Evolutionary conservation across 2,888 invertebrate genomes (phyloP).

Genomic region (Andrena bicolor): DNA sequence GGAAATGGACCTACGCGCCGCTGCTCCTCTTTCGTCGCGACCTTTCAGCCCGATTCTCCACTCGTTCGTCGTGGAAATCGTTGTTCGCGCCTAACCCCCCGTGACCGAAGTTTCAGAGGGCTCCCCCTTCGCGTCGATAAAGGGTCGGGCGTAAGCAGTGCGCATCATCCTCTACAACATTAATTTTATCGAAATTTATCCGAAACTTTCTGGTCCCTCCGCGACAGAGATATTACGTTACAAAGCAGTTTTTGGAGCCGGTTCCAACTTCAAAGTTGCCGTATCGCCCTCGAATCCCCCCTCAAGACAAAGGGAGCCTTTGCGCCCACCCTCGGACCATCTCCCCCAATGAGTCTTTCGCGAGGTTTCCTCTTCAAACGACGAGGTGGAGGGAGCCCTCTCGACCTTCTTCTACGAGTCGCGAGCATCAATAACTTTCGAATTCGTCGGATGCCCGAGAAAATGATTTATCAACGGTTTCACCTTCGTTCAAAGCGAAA

Average conservation of each 20-base stretch:
- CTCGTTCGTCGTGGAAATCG: not conserved
- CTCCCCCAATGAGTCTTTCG: not conserved
- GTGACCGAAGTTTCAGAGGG: not conserved
- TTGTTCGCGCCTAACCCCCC: constrained; percentile 1
- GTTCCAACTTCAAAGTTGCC: constrained; percentile 14
- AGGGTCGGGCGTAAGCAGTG: not conserved
- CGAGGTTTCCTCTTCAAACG: constrained; percentile 7
- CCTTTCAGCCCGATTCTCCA: not conserved
- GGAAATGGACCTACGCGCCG: not conserved
- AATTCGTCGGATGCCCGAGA: not conserved
- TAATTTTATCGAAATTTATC: constrained; percentile 31
- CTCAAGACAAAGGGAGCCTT: constrained; percentile 18
- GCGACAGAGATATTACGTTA: constrained; percentile 61
- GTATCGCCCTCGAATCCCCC: constrained; percentile 12
- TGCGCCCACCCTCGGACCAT: not conserved
- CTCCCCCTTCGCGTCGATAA: not conserved
- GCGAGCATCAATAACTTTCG: constrained; percentile 25
- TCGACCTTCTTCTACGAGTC: constrained; percentile 28
- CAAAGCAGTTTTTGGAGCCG: constrained; percentile 63
- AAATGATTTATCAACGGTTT: not conserved
- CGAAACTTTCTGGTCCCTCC: not conserved
- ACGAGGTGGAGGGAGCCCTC: not conserved
- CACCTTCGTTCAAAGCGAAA: not conserved
- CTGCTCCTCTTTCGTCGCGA: constrained; percentile 6
- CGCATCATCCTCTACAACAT: not conserved